phyloP scores from a whole-genome alignment of 2,113 vertebrate genomes.

The Cyprinodon variegatus region DNA sequence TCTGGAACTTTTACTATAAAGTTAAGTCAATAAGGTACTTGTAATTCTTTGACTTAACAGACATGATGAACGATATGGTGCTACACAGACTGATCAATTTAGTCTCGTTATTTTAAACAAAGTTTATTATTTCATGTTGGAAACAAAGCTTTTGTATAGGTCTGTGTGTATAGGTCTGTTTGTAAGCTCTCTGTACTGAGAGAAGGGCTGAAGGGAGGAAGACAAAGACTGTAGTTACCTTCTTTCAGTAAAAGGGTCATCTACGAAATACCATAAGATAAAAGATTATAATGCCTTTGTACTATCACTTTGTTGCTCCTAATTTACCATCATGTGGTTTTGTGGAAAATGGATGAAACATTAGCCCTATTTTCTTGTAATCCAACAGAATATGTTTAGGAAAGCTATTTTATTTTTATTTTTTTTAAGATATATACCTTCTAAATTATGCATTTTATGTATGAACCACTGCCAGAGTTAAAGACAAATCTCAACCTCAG shows the following conservation, averaged over 20 bases:
- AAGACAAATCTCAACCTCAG: background rate
- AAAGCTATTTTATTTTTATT: conserved; percentile 31
- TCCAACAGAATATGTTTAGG: too few relatives aligned
- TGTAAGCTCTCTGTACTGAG: conserved; percentile 27
- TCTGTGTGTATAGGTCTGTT: conserved; percentile 23
- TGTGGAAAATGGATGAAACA: conserved; percentile 44
- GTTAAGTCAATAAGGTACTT: conserved; percentile 7
- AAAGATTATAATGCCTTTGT: conserved; percentile 16
- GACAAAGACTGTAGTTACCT: conserved; percentile 52
- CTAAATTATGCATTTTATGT: too few relatives aligned
- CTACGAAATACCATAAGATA: conserved; percentile 28
- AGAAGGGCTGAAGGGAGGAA: conserved; percentile 28
- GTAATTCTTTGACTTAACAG: conserved; percentile 25
- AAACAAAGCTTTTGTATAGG: conserved; percentile 47
- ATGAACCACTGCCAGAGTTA: background rate
- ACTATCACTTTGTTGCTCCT: conserved; percentile 26
- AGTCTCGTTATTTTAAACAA: conserved; percentile 25
- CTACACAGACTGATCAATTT: conserved; percentile 19
- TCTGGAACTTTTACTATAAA: background rate
- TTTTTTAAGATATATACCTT: background rate
- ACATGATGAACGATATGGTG: conserved; percentile 29
- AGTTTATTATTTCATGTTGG: conserved; percentile 44
- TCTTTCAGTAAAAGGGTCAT: conserved; percentile 32
- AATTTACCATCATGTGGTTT: conserved; percentile 43
- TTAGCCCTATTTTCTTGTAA: conserved; percentile 19